A percentile compares a stretch with the other conserved stretches of the same genome.
phyloP scores from a whole-genome alignment of 2,797 vertebrate species.

The Brachyrhaphis roseni region DNA sequence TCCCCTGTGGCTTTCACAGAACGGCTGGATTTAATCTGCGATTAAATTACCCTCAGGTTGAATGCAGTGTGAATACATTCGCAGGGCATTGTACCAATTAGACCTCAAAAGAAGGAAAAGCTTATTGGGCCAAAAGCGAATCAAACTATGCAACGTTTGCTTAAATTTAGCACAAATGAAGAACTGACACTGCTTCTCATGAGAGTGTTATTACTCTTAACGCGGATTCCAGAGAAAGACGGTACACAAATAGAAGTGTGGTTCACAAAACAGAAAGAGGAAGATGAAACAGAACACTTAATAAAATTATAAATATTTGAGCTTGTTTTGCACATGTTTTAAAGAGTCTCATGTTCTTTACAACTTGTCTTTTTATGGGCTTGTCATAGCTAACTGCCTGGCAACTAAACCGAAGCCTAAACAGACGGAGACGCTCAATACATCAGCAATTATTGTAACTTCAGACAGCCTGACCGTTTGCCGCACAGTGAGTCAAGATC shows the following conservation, averaged over 20 bases:
- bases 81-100: neutral
- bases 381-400: slow-evolving; percentile 33
- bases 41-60: neutral
- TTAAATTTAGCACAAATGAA: neutral
- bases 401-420: slow-evolving; percentile 31
- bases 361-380: slow-evolving; percentile 27
- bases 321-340: slow-evolving; percentile 54
- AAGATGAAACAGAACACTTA: slow-evolving; percentile 15
- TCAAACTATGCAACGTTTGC: neutral
- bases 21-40: neutral
- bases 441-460: slow-evolving; percentile 51
- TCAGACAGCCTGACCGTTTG: slow-evolving; percentile 67
- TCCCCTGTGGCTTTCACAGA: neutral
- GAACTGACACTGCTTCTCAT: neutral
- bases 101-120: neutral
- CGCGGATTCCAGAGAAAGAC: slow-evolving; percentile 2
- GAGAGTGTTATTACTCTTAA: neutral
- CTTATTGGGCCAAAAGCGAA: neutral
- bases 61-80: neutral
- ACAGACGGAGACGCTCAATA: slow-evolving; percentile 35
- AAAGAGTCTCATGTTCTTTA: neutral
- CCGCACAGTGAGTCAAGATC: slow-evolving; percentile 60
- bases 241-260: slow-evolving; percentile 23
- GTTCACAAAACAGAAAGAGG: slow-evolving; percentile 24
- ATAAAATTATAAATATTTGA: slow-evolving; percentile 36